These are phyloP conservation scores for Hepsetus odoe DNA, from an alignment of 2,113 vertebrate genomes.

Conservation along the genomic window DNA sequence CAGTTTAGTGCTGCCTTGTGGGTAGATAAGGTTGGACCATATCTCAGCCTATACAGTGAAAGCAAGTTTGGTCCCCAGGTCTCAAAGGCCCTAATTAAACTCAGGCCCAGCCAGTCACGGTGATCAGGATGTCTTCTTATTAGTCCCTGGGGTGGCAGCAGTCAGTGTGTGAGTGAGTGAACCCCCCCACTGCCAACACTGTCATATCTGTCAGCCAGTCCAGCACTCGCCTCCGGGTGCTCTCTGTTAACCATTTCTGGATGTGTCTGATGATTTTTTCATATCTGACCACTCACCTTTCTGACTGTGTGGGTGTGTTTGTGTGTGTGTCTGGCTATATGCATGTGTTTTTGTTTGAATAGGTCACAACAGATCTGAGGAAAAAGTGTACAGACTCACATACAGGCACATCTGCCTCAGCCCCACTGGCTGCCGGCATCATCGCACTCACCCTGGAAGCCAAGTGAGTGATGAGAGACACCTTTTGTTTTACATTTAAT, in stretches of 20 bases:
- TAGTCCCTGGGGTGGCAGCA: slow-evolving; percentile 22
- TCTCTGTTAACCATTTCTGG: slow-evolving; percentile 6
- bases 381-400: slow-evolving; percentile 78
- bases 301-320: slow-evolving; percentile 15
- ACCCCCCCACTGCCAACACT: background rate
- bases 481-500: background rate
- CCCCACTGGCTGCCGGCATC: slow-evolving; percentile 76
- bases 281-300: slow-evolving; percentile 28
- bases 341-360: slow-evolving; percentile 28
- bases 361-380: slow-evolving; percentile 79
- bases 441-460: slow-evolving; percentile 76
- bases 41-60: slow-evolving; percentile 29
- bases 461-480: slow-evolving; percentile 68
- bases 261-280: slow-evolving; percentile 3
- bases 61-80: slow-evolving; percentile 6
- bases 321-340: slow-evolving; percentile 16
- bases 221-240: slow-evolving; percentile 17
- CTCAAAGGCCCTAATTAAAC: slow-evolving; percentile 46
- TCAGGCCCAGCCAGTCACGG: slow-evolving; percentile 15
- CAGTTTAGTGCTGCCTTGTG: too few relatives aligned
- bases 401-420: slow-evolving; percentile 76
- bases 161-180: slow-evolving; percentile 3
- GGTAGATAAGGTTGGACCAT: slow-evolving; percentile 28
- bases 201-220: slow-evolving; percentile 6
- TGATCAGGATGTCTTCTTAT: slow-evolving; percentile 35